Base-by-base conservation (phyloP, 2,113 vertebrate genomes). In the Macquaria australasica region DNA sequence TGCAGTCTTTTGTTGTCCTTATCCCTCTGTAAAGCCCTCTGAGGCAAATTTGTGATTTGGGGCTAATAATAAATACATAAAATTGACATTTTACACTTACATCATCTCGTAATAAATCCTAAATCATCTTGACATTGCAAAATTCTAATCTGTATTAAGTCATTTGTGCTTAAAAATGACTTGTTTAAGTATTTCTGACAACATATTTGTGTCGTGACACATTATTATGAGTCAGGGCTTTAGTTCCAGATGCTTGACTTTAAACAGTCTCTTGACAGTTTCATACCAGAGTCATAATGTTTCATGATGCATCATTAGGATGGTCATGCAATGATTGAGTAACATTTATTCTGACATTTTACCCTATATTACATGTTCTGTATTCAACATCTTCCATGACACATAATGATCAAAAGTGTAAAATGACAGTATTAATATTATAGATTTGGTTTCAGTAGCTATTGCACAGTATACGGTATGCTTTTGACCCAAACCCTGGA, bases 221-320 rank as follows among this genome's bases (percentile, higher is more conserved):
- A 66, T 81, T 2, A 28, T 21, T 8, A 28, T 83, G 81, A 83
- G 48, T 86, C 80, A 76, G 43, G 53, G 10, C 25, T 41, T 64
- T 23, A 73, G 66, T 51, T 15, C 3, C 25, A 21, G 31, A 20
- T 63, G 21, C 59, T 23, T 28, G 18, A 60, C 48, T 53, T 62
- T 5, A 45, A 37, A n/a, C 8, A 39, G n/a, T n/a, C n/a, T n/a
- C n/a, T n/a, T n/a, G n/a, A 14, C 8, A 39, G 50, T 48, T 21
- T 60, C 53, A 56, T 37, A 28, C 28, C 37, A n/a, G 21, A 14
- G 31, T 82, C 58, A 53, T 34, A n/a, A 53, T 48, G 23, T 4
- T 41, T 51, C 18, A 43, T 56, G 4, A 70, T 43, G 5, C 10
- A 34, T 79, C 31, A 50, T n/a, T 31, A 31, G 28, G 39, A 55